phyloP scores from a whole-genome alignment of 2,888 invertebrate species.

The Dione vanillae region DNA sequence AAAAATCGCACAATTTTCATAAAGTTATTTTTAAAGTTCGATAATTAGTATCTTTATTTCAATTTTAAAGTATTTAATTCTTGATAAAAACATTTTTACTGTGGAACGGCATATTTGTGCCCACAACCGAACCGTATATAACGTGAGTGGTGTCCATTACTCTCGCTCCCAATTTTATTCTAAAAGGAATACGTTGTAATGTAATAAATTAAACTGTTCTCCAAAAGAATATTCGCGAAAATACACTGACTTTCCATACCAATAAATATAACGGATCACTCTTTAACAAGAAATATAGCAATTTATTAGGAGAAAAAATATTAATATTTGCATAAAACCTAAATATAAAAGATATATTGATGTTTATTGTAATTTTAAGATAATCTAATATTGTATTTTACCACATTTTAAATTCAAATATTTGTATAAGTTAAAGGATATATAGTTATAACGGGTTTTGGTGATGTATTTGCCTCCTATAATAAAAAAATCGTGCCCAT shows the following conservation, averaged over 20 bases:
- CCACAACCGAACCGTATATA: background rate
- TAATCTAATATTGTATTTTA: background rate
- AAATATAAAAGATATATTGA: background rate
- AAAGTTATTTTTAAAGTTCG: background rate
- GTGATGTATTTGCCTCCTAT: background rate
- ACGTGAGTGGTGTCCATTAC: background rate
- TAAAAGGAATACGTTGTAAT: background rate
- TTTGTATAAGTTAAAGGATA: background rate
- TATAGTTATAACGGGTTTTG: background rate
- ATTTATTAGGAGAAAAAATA: background rate
- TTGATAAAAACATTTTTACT: background rate
- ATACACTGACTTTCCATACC: background rate
- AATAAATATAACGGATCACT: conserved; percentile 9
- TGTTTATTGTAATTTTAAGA: background rate
- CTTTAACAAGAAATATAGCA: background rate
- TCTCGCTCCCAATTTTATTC: background rate
- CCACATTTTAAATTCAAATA: background rate
- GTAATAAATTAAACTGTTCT: background rate
- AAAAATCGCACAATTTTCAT: background rate
- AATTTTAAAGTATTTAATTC: background rate
- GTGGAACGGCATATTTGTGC: background rate
- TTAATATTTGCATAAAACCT: background rate
- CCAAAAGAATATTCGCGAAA: background rate
- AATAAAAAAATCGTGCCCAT: background rate
- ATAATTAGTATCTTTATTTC: background rate